Conservation (phyloP, 2,888 invertebrate species). For the Rhyacophila evoluta region DNA sequence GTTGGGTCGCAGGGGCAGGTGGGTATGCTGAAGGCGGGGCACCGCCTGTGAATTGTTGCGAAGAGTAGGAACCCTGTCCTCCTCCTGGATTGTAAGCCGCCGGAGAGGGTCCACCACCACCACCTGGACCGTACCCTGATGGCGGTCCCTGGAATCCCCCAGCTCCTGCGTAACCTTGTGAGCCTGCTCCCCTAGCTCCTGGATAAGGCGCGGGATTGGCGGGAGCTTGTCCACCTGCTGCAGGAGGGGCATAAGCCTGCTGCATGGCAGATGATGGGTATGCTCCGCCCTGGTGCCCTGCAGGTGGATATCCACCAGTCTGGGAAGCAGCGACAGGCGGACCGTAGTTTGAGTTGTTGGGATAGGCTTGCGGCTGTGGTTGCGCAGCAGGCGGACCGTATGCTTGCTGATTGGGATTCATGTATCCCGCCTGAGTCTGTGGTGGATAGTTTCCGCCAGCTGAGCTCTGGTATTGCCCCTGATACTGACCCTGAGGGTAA, state of each 20-base stretch:
- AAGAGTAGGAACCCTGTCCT: slow-evolving; percentile 67
- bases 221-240: slow-evolving; percentile 41
- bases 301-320: slow-evolving; percentile 71
- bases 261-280: slow-evolving; percentile 65
- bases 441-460: slow-evolving; percentile 74
- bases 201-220: slow-evolving; percentile 66
- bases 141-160: slow-evolving; percentile 67
- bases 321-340: slow-evolving; percentile 73
- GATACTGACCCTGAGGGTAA: slow-evolving; percentile 77
- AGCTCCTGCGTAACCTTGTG: slow-evolving; percentile 66
- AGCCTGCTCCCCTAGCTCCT: slow-evolving; percentile 59
- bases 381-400: slow-evolving; percentile 76
- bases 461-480: slow-evolving; percentile 71
- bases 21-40: slow-evolving; percentile 69
- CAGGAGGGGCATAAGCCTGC: slow-evolving; percentile 67
- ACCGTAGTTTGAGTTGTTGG: slow-evolving; percentile 74
- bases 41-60: slow-evolving; percentile 68
- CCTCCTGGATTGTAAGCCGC: slow-evolving; percentile 67
- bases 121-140: slow-evolving; percentile 61
- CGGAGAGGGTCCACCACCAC: slow-evolving; percentile 59
- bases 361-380: slow-evolving; percentile 75
- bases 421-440: slow-evolving; percentile 74
- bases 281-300: slow-evolving; percentile 62
- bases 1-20: slow-evolving; percentile 67
- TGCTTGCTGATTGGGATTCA: slow-evolving; percentile 74